Base-by-base conservation (phyloP, 2,797 vertebrate genomes). In the Thaleichthys pacificus region DNA sequence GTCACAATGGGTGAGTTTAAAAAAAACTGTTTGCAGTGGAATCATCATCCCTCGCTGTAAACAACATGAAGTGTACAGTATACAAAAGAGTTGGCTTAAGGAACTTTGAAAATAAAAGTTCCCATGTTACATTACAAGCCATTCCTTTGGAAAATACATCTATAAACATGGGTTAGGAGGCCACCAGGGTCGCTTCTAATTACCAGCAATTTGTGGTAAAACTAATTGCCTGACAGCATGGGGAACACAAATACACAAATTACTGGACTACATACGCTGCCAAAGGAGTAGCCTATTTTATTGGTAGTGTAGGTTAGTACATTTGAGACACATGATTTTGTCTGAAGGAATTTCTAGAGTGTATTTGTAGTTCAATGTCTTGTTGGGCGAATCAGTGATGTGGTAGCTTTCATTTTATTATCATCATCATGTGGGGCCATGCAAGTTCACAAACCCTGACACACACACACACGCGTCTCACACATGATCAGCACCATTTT, bases 401-500 rank as follows among this genome's bases (percentile, higher is more conserved):
- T 15, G 56, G 62, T 19, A 8, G 54, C 54, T 28, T 67, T 49
- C 58, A 63, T 73, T 47, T 47, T 30, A 30, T 28, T 3, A 28
- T 28, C 28, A 3, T 26, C 9, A 42, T 47, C 42, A 47, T 8
- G 42, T 47, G 42, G 12, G 42, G 42, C 42, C 42, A 3, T 8
- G 42, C 42, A 8, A 14, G 42, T 47, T 14, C 42, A 47, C 42
- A 14, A 14, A 47, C 49, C 17, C 42, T 68, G 83, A 35, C 32
- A 35, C 28, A 30, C 28, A 30, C 26, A 28, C 28, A 30, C 28
- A 28, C 32, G 0, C 32, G 88, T 87, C 85, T 86, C 66, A 38
- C 56, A 68, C 86, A 64, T 84, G 77, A 91, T 91, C 85, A 78
- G 69, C 71, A 77, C 38, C 75, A 12, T 21, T 12, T 47, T 47